Evolutionary conservation across 2,888 invertebrate genomes (phyloP).

Genomic region (Parthenolecanium corni): DNA sequence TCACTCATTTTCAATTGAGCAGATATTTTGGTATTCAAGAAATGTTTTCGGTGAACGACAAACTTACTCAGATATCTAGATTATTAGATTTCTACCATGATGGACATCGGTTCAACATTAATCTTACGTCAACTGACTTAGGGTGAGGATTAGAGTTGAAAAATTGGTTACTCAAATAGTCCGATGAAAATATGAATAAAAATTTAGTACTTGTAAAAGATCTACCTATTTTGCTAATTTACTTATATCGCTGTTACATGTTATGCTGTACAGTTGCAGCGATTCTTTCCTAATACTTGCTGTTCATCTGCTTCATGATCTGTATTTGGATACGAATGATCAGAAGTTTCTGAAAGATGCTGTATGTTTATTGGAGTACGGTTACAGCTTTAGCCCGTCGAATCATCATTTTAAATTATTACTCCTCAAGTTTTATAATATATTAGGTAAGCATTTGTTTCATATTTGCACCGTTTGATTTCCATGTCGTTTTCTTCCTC

Average conservation of each 20-base stretch:
- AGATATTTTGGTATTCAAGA: constrained; percentile 13
- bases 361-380: constrained; percentile 58
- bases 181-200: too few relatives aligned
- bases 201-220: too few relatives aligned
- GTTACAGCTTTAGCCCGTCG: constrained; percentile 63
- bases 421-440: constrained; percentile 67
- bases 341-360: constrained; percentile 46
- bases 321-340: constrained; percentile 43
- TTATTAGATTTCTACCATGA: constrained; percentile 17
- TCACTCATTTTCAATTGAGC: constrained; percentile 19
- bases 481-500: too few relatives aligned
- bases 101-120: constrained; percentile 17
- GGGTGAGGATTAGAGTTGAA: constrained; percentile 16
- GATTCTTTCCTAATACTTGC: constrained; percentile 74
- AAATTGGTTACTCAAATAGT: too few relatives aligned
- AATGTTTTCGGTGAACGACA: constrained; percentile 6
- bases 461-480: too few relatives aligned
- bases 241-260: background rate
- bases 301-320: constrained; percentile 53
- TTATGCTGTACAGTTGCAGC: constrained; percentile 38
- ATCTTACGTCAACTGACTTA: constrained; percentile 22
- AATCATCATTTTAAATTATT: constrained; percentile 83
- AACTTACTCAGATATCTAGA: constrained; percentile 7
- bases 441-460: constrained; percentile 47
- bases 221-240: too few relatives aligned